phyloP scores from a whole-genome alignment of 1,140 invertebrate species.

The Drosophila auraria region DNA sequence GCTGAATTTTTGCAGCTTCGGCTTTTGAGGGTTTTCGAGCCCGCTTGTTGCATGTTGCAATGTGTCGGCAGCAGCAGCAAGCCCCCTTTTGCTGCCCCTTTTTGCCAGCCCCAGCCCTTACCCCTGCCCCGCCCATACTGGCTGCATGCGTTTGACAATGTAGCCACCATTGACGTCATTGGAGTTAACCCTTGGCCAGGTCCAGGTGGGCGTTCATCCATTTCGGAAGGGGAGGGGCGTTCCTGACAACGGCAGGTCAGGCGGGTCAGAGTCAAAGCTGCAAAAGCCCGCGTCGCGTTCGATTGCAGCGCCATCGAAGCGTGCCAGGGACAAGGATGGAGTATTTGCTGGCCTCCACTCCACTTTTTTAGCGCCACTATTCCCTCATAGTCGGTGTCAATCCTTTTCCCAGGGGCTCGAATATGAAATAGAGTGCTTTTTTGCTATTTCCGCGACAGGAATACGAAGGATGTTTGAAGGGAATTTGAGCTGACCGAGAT shows the following conservation, averaged over 20 bases:
- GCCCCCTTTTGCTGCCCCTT: conserved; percentile 8
- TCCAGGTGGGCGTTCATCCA: conserved; percentile 8
- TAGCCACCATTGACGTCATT: conserved; percentile 68
- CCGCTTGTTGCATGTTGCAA: conserved; percentile 75
- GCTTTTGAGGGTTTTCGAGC: conserved; percentile 40
- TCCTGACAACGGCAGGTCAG: conserved; percentile 22
- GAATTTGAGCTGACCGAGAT: not conserved
- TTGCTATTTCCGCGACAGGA: not conserved
- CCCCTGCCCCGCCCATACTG: not conserved
- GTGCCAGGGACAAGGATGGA: conserved; percentile 53
- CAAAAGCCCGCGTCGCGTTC: conserved; percentile 29
- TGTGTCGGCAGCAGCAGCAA: conserved; percentile 55
- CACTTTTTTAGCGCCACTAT: not conserved
- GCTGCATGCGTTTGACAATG: conserved; percentile 49
- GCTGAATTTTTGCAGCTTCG: conserved; percentile 69
- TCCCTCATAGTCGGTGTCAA: not conserved
- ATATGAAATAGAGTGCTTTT: conserved; percentile 9
- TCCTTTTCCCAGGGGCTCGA: not conserved
- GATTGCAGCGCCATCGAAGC: conserved; percentile 54
- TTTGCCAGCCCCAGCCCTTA: not conserved
- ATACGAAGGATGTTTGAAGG: conserved; percentile 4
- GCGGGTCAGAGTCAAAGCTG: conserved; percentile 19
- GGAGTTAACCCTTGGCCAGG: conserved; percentile 60
- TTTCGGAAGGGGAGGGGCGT: not conserved
- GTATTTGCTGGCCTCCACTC: not conserved